A percentile compares a stretch with the other conserved stretches of the same genome.
These are phyloP conservation scores for Apamea sordens DNA, from an alignment of 2,888 invertebrate species.

Conservation along the genomic window DNA sequence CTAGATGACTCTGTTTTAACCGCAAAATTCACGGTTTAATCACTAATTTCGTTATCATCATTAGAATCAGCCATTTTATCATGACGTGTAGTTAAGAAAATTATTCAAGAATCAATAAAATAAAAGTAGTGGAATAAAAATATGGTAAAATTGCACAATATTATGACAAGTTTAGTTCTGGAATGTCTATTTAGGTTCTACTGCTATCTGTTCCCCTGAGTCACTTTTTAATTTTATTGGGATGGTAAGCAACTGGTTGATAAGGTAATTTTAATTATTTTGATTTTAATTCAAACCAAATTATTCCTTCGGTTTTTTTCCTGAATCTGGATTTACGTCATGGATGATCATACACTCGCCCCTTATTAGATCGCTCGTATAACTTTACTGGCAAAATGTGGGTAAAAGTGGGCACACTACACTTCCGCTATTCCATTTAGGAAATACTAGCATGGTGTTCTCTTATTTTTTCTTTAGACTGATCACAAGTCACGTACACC, in stretches of 20 bases:
- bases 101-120: slow-evolving; percentile 11
- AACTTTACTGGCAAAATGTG: neutral
- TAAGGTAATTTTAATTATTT: neutral
- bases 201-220: neutral
- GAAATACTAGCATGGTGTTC: neutral
- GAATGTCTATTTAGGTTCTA: slow-evolving; percentile 22
- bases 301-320: neutral
- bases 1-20: neutral
- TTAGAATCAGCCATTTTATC: neutral
- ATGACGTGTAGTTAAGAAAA: neutral
- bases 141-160: slow-evolving; percentile 44
- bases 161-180: slow-evolving; percentile 29
- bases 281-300: neutral
- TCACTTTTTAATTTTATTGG: slow-evolving; percentile 8
- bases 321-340: neutral
- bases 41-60: neutral
- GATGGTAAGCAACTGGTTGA: neutral
- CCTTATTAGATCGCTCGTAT: neutral
- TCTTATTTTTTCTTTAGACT: neutral
- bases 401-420: too few species aligned
- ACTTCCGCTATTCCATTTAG: neutral
- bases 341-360: neutral
- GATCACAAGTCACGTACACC: slow-evolving; percentile 43
- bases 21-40: neutral
- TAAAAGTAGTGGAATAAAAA: slow-evolving; percentile 16